Base-by-base conservation (phyloP, 2,888 invertebrate genomes). In the Plutella xylostella region DNA sequence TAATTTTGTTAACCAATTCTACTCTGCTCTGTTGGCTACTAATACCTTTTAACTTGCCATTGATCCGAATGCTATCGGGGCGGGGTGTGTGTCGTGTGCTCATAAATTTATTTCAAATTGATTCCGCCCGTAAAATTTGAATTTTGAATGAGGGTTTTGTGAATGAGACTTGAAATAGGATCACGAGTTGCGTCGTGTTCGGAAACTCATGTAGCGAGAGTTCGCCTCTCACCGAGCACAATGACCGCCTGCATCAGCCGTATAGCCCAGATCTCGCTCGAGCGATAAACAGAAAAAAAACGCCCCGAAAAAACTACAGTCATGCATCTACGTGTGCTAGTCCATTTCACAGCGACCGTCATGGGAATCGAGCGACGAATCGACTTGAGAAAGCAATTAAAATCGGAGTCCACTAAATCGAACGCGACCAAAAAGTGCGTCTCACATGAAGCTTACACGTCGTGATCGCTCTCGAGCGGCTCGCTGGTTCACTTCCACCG, bases 321-420 rank as follows among this genome's bases (percentile, higher is more conserved):
- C 83, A 82, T 80, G 83, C 78, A 80, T 76, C 78, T 76, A 78
- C 78, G 79, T 80, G 78, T 80, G 80, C 75, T 73, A 71, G 76
- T 75, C 78, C 69, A 78, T 80, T 79, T 80, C 76, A 76, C 74
- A 72, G 74, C 70, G 72, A 68, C 73, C 69, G 79, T 74, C 82
- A 77, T 82, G 83, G 80, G 83, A 83, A 80, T 80, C 69, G 70
- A 72, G 68, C 70, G 72, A 69, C 75, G 75, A 75, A 75, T 74
- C 68, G 69, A 73, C 67, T 77, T 75, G 74, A 72, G 76, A 79
- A 82, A 79, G 80, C 74, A 82, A 82, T 83, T 82, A 82, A 77
- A 79, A 74, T 76, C 61, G 52, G 68, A 75, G 72, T 68, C 61
- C 67, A 66, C 64, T 65, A 64, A 65, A 65, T 60, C 58, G 60